Evolutionary conservation across 2,797 vertebrate genomes (phyloP).

Genomic region (Phoxinus dragarum): DNA sequence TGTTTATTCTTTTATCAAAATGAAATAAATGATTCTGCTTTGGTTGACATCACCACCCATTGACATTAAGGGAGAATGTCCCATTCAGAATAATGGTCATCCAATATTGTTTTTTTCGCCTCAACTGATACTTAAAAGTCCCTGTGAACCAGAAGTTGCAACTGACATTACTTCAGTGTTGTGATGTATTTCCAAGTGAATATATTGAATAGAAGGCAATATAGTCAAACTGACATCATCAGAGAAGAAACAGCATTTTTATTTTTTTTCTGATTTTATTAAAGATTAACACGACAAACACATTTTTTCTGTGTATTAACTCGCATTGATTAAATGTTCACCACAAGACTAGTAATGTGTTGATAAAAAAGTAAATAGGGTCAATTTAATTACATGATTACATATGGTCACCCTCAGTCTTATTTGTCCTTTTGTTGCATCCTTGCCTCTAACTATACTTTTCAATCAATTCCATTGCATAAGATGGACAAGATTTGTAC

Average conservation of each 20-base stretch:
- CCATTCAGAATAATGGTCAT: not conserved
- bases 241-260: too few species aligned
- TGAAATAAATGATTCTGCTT: not conserved
- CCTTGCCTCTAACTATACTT: not conserved
- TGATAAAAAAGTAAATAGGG: too few species aligned
- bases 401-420: not conserved
- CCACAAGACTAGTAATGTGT: too few species aligned
- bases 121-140: not conserved
- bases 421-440: not conserved
- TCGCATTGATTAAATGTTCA: too few species aligned
- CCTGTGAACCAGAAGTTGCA: not conserved
- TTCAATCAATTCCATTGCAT: not conserved
- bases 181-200: not conserved
- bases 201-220: too few species aligned
- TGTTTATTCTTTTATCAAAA: not conserved
- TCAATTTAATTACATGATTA: not conserved
- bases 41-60: not conserved
- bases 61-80: not conserved
- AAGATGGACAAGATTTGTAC: not conserved
- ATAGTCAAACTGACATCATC: too few species aligned
- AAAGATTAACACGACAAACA: too few species aligned
- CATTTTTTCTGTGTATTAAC: too few species aligned
- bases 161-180: not conserved
- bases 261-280: too few species aligned
- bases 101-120: not conserved